phyloP scores from a whole-genome alignment of 2,797 vertebrate species.

The Melanotaenia nigrans region DNA sequence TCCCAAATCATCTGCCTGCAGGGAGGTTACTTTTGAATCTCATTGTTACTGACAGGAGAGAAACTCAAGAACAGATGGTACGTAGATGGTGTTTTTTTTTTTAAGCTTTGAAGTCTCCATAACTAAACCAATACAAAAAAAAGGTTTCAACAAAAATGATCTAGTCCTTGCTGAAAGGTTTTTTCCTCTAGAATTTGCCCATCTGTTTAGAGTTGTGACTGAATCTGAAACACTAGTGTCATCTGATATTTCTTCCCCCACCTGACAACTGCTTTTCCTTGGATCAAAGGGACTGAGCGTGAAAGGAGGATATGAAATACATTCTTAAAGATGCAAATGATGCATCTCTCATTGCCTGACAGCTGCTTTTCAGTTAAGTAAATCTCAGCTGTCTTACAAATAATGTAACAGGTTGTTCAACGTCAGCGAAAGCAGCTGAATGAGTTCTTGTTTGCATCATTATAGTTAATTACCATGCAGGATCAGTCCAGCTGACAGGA shows the following conservation, averaged over 20 bases:
- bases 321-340: slow-evolving; percentile 38
- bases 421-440: slow-evolving; percentile 58
- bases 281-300: slow-evolving; percentile 55
- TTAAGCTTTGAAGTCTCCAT: slow-evolving; percentile 57
- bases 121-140: slow-evolving; percentile 28
- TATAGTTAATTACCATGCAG: slow-evolving; percentile 79
- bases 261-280: slow-evolving; percentile 52
- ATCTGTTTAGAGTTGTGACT: slow-evolving; percentile 44
- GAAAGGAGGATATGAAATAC: slow-evolving; percentile 40
- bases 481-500: slow-evolving; percentile 60
- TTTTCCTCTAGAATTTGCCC: slow-evolving; percentile 34
- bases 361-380: slow-evolving; percentile 44
- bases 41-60: slow-evolving; percentile 45
- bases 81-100: slow-evolving; percentile 12
- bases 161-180: slow-evolving; percentile 29
- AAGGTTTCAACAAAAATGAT: slow-evolving; percentile 26
- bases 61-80: slow-evolving; percentile 22
- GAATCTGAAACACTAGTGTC: slow-evolving; percentile 44
- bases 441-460: slow-evolving; percentile 83
- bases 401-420: slow-evolving; percentile 77
- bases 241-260: slow-evolving; percentile 54
- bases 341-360: slow-evolving; percentile 36
- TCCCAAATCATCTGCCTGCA: slow-evolving; percentile 19
- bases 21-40: slow-evolving; percentile 31
- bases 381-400: slow-evolving; percentile 54